phyloP scores from a whole-genome alignment of 2,888 invertebrate genomes.

The Neoitamus cyanurus region DNA sequence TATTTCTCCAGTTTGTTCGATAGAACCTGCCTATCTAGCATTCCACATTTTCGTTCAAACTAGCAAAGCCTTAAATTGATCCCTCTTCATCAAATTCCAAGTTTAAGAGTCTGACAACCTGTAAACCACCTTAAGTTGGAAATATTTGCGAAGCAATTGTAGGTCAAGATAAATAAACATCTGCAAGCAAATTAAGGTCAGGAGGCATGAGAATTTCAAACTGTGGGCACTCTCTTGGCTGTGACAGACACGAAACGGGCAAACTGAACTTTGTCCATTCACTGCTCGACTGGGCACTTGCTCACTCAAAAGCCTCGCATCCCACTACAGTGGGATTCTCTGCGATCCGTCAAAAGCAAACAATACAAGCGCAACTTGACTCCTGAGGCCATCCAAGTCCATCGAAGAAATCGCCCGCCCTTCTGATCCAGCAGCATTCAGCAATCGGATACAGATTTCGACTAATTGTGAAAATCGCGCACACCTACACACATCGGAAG shows the following conservation, averaged over 20 bases:
- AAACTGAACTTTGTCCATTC: neutral
- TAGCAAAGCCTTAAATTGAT: neutral
- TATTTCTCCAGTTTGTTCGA: no score
- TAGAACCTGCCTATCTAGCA: no score
- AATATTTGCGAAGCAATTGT: neutral
- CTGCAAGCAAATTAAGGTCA: conserved; percentile 1
- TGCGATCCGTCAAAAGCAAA: neutral
- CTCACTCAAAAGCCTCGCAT: neutral
- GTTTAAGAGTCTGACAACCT: neutral
- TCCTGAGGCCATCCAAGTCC: neutral
- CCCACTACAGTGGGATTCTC: neutral
- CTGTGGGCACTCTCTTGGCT: neutral
- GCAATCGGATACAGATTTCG: neutral
- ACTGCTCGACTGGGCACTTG: neutral
- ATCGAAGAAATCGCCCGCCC: neutral
- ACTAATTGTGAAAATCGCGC: neutral
- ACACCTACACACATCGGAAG: neutral
- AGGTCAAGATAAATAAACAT: conserved; percentile 1
- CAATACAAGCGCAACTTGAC: neutral
- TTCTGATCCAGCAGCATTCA: neutral
- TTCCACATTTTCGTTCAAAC: neutral
- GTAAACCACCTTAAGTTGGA: neutral
- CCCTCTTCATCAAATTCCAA: neutral
- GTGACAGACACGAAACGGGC: neutral
- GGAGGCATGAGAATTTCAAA: neutral